phyloP scores from a whole-genome alignment of 2,888 invertebrate genomes.

The Rhagophthalmus giganteus region DNA sequence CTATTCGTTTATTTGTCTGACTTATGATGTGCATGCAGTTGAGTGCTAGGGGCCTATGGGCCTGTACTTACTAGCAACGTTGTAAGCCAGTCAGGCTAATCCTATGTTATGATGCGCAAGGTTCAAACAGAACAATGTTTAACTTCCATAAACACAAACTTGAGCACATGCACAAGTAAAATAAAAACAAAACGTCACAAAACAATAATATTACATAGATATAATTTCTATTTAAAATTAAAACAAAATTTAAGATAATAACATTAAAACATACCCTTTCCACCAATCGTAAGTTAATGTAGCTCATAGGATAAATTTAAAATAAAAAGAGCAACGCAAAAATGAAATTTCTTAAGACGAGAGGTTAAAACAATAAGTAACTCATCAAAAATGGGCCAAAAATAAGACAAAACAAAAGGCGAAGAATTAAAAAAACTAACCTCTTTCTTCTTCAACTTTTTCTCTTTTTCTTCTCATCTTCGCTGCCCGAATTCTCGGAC shows the following conservation, averaged over 20 bases:
- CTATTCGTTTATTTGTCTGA: slow-evolving; percentile 10
- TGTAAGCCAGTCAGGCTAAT: slow-evolving; percentile 61
- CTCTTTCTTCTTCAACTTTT: slow-evolving; percentile 58
- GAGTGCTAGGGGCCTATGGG: slow-evolving; percentile 45
- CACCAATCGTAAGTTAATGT: too few species aligned
- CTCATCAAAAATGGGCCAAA: too few species aligned
- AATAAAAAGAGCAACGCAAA: too few species aligned
- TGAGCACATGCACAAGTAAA: slow-evolving; percentile 43
- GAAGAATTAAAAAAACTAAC: slow-evolving; percentile 44
- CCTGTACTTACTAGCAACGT: slow-evolving; percentile 53
- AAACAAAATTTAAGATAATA: not conserved
- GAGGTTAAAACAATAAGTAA: slow-evolving; percentile 20
- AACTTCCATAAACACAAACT: slow-evolving; percentile 55
- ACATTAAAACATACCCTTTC: not conserved
- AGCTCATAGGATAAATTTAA: too few species aligned
- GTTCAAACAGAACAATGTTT: slow-evolving; percentile 76
- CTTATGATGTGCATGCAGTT: slow-evolving; percentile 43
- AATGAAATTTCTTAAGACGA: too few species aligned
- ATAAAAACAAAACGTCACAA: slow-evolving; percentile 21
- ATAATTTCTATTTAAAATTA: too few species aligned
- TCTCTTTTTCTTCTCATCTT: slow-evolving; percentile 56
- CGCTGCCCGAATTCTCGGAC: slow-evolving; percentile 53
- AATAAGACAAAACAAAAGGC: too few species aligned
- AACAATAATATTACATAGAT: slow-evolving; percentile 1
- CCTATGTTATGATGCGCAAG: slow-evolving; percentile 74